phyloP scores from a whole-genome alignment of 2,888 invertebrate species.

The Cynaeus angustus region DNA sequence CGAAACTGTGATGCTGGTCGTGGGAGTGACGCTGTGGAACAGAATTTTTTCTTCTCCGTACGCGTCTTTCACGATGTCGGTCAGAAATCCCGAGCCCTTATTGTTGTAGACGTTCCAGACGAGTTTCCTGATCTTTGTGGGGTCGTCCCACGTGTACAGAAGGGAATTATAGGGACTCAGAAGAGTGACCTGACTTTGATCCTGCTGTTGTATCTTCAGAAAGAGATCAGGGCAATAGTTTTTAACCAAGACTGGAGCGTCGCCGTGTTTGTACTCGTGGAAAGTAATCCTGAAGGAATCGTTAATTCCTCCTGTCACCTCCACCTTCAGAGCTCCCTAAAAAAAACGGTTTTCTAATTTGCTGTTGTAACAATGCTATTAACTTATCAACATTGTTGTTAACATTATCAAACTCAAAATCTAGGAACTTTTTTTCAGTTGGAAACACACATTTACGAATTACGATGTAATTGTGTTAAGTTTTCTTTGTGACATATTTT shows the following conservation, averaged over 20 bases:
- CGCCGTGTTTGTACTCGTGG: conserved; percentile 82
- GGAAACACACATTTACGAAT: too few species aligned
- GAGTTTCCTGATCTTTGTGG: conserved; percentile 80
- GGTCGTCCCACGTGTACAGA: conserved; percentile 91
- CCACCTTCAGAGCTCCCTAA: conserved; percentile 81
- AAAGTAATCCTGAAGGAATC: conserved; percentile 85
- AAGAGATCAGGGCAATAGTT: conserved; percentile 89
- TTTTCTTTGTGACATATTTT: too few species aligned
- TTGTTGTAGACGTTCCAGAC: conserved; percentile 90
- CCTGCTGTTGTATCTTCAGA: conserved; percentile 83
- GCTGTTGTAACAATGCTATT: too few species aligned
- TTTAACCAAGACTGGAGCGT: conserved; percentile 88
- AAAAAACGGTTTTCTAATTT: conserved; percentile 18
- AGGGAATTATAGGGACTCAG: conserved; percentile 84
- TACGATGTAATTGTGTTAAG: too few species aligned
- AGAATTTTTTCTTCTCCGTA: conserved; percentile 83
- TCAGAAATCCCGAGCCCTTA: conserved; percentile 81
- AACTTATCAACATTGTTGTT: too few species aligned
- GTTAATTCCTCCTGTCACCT: conserved; percentile 83
- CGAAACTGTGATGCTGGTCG: conserved; percentile 67
- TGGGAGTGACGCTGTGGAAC: conserved; percentile 80
- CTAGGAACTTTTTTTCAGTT: too few species aligned
- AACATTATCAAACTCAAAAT: too few species aligned
- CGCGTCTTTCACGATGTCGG: conserved; percentile 83
- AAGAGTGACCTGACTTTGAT: conserved; percentile 79